These are phyloP conservation scores for Masticophis lateralis DNA, from an alignment of 2,797 vertebrate genomes.

Conservation along the genomic window DNA sequence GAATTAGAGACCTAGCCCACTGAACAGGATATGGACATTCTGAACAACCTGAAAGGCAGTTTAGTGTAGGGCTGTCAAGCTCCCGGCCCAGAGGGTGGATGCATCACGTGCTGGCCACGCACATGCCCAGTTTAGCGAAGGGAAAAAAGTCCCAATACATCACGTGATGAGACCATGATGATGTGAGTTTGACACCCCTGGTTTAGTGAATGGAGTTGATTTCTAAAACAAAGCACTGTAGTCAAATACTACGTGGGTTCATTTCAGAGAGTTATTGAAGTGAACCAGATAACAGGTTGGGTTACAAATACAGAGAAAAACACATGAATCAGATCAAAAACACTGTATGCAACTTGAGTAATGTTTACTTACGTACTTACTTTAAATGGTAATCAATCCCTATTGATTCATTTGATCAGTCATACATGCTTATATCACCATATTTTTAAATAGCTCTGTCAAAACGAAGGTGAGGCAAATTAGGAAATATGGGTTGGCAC, in stretches of 20 bases:
- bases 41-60: not conserved
- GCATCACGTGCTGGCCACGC: no score
- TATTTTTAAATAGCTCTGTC: not conserved
- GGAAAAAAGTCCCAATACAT: no score
- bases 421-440: not conserved
- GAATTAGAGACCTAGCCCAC: not conserved
- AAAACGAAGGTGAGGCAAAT: not conserved
- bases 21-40: not conserved
- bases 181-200: no score
- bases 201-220: not conserved
- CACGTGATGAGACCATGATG: no score
- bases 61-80: not conserved
- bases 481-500: not conserved
- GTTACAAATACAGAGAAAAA: not conserved
- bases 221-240: not conserved
- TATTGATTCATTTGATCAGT: not conserved
- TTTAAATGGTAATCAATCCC: not conserved
- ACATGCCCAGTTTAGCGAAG: no score
- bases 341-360: not conserved
- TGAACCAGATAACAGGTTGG: not conserved
- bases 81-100: no score
- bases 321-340: not conserved
- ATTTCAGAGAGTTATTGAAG: not conserved
- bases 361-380: not conserved
- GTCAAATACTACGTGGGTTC: not conserved